These are phyloP conservation scores for Euphydryas editha DNA, from an alignment of 2,888 invertebrate species.

Conservation along the genomic window DNA sequence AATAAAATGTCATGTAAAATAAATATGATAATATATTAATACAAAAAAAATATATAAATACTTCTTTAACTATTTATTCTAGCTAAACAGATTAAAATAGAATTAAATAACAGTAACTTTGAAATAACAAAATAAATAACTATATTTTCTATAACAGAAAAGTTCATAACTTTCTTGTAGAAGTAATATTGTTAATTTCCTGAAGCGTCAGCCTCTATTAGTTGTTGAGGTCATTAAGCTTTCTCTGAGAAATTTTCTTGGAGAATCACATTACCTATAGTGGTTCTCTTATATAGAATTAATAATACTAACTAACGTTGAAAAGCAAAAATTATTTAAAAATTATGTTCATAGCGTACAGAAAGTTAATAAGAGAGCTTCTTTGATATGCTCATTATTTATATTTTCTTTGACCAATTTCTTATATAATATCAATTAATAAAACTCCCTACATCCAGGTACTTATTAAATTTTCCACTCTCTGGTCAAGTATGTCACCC, in stretches of 20 bases:
- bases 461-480: constrained; percentile 21
- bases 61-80: too few species aligned
- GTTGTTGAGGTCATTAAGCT: not conserved
- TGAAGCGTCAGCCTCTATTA: not conserved
- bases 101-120: too few species aligned
- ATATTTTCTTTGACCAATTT: too few species aligned
- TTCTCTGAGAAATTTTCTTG: not conserved
- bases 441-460: constrained; percentile 4
- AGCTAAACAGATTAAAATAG: too few species aligned
- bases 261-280: not conserved
- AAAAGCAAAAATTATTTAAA: too few species aligned
- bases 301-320: too few species aligned
- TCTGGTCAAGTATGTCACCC: constrained; percentile 17
- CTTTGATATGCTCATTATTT: too few species aligned
- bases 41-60: too few species aligned
- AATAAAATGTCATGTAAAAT: too few species aligned
- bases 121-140: not conserved
- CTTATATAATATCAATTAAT: too few species aligned
- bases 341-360: too few species aligned
- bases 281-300: not conserved
- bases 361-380: not conserved
- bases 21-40: too few species aligned
- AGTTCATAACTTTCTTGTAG: not conserved
- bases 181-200: not conserved
- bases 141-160: not conserved